Evolutionary conservation across 2,113 vertebrate genomes (phyloP).

Genomic region (Eurystomus gularis): DNA sequence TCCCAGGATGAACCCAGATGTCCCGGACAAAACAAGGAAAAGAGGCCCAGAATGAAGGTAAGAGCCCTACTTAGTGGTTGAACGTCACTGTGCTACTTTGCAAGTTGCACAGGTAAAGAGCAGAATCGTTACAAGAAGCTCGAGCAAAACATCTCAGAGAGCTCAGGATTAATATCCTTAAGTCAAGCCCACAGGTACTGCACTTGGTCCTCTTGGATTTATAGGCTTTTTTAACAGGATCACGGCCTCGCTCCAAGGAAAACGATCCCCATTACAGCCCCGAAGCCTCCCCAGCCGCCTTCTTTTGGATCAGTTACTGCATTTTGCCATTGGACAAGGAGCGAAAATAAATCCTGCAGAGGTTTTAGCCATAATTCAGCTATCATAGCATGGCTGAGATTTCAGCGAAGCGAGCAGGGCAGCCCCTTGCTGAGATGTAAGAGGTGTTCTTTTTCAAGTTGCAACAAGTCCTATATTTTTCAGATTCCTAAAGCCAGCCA

Average conservation of each 20-base stretch:
- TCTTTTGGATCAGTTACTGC: not conserved
- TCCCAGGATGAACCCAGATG: too few relatives aligned
- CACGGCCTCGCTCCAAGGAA: not conserved
- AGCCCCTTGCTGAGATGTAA: not conserved
- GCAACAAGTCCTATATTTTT: not conserved
- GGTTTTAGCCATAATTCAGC: not conserved
- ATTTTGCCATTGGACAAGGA: not conserved
- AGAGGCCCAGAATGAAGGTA: not conserved
- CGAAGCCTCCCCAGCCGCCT: not conserved
- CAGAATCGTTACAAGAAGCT: not conserved
- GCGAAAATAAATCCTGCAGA: not conserved
- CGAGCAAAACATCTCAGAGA: fast-evolving
- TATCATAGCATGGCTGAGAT: not conserved
- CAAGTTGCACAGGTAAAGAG: not conserved
- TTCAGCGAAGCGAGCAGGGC: not conserved
- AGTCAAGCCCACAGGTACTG: not conserved
- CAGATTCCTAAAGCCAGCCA: not conserved
- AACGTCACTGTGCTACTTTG: not conserved
- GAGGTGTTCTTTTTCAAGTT: too few relatives aligned
- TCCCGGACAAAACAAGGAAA: not conserved
- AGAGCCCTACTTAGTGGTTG: not conserved
- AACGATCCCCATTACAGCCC: not conserved
- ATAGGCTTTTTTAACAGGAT: not conserved
- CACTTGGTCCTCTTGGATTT: not conserved
- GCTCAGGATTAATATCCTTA: not conserved